These are phyloP conservation scores for Hapalemur alaotrensis DNA, from an alignment of 2,797 vertebrate species.

Conservation along the genomic window DNA sequence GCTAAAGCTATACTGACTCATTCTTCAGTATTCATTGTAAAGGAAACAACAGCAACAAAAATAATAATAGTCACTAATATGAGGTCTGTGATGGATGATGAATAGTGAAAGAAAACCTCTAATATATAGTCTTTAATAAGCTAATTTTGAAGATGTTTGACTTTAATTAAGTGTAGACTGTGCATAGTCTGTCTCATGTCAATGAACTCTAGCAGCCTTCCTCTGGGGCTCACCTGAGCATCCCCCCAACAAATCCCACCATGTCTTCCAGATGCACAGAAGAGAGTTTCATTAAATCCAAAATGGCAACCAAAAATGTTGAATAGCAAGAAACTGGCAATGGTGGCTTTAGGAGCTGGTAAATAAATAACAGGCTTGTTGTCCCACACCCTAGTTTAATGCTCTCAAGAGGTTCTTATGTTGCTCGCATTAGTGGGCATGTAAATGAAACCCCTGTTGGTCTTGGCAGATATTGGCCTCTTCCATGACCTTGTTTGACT, in stretches of 20 bases:
- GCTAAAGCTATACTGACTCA: background rate
- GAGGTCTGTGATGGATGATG: background rate
- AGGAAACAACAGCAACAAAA: background rate
- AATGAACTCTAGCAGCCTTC: background rate
- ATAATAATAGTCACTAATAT: background rate
- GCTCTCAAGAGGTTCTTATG: constrained; percentile 76
- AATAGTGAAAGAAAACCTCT: background rate
- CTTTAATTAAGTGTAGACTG: background rate
- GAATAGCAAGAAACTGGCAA: constrained; percentile 36
- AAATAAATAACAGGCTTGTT: constrained; percentile 76
- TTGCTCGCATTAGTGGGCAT: constrained; percentile 67
- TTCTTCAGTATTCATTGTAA: constrained; percentile 22
- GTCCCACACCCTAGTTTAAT: constrained; percentile 67
- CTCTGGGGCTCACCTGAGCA: background rate
- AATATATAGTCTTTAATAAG: background rate
- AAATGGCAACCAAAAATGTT: constrained; percentile 66
- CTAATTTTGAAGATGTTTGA: constrained; percentile 40
- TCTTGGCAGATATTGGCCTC: constrained; percentile 75
- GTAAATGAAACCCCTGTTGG: constrained; percentile 77
- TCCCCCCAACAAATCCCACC: background rate
- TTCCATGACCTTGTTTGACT: constrained; percentile 76
- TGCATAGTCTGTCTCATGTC: background rate
- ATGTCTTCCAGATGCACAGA: constrained; percentile 33
- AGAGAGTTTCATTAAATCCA: constrained; percentile 56
- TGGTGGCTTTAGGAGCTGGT: constrained; percentile 59